Evolutionary conservation across 2,113 vertebrate species (phyloP).

Genomic region (Hippocampus mohnikei): DNA sequence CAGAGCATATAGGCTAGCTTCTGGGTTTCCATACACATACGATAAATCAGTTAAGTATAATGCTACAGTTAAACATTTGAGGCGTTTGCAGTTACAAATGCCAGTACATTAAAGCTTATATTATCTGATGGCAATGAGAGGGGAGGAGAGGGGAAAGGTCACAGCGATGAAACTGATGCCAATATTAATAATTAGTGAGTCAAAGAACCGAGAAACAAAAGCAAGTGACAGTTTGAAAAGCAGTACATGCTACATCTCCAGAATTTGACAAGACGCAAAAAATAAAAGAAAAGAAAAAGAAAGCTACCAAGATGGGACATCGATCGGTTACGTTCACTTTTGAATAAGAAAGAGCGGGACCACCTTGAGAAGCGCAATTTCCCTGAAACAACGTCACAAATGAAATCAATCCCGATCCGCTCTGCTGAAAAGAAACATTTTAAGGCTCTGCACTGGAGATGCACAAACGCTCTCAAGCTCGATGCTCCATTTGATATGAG

Average conservation of each 20-base stretch:
- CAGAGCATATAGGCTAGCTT: slow-evolving; percentile 74
- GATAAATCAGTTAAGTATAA: slow-evolving; percentile 78
- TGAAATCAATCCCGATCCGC: background rate
- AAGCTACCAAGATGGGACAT: no score
- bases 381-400: slow-evolving; percentile 60
- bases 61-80: slow-evolving; percentile 81
- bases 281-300: slow-evolving; percentile 11
- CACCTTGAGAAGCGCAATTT: slow-evolving; percentile 51
- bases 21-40: slow-evolving; percentile 74
- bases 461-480: slow-evolving; percentile 23
- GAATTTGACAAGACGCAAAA: slow-evolving; percentile 53
- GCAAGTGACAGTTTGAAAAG: slow-evolving; percentile 71
- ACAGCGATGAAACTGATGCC: slow-evolving; percentile 62
- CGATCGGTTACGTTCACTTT: slow-evolving; percentile 30
- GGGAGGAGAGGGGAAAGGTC: slow-evolving; percentile 47
- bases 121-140: slow-evolving; percentile 71
- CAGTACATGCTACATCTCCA: slow-evolving; percentile 73
- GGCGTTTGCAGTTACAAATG: slow-evolving; percentile 82
- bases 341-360: slow-evolving; percentile 53
- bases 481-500: slow-evolving; percentile 11
- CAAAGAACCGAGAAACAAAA: slow-evolving; percentile 49
- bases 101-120: slow-evolving; percentile 89
- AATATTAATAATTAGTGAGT: slow-evolving; percentile 61
- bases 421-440: slow-evolving; percentile 53
- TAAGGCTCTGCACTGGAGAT: slow-evolving; percentile 63